Conservation (phyloP, 2,797 vertebrate species). For the Notamacropus eugenii region DNA sequence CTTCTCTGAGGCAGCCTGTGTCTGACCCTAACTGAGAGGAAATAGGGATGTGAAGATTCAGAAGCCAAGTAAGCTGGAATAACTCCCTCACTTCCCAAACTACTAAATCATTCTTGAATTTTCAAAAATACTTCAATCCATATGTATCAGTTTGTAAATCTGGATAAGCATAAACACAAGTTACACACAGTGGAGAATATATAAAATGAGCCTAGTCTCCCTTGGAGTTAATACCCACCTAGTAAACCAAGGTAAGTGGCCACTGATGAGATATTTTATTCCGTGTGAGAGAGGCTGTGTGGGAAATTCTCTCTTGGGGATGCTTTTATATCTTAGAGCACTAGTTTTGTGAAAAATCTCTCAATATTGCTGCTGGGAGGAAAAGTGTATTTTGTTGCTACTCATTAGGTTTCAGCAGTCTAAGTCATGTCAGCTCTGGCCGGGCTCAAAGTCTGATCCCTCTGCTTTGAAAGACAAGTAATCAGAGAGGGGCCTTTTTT, state of each 20-base stretch:
- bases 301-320: slow-evolving; percentile 50
- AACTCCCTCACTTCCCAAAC: slow-evolving; percentile 60
- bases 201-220: slow-evolving; percentile 52
- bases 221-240: slow-evolving; percentile 39
- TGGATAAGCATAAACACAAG: background rate
- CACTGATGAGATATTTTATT: slow-evolving; percentile 21
- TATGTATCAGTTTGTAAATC: background rate
- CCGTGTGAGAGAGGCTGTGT: slow-evolving; percentile 48
- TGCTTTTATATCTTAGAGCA: slow-evolving; percentile 7
- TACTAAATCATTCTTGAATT: slow-evolving; percentile 59
- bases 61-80: slow-evolving; percentile 63
- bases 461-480: background rate
- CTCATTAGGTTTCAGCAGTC: background rate
- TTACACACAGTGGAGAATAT: background rate
- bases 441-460: background rate
- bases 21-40: slow-evolving; percentile 43
- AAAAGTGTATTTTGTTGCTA: slow-evolving; percentile 15
- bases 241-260: slow-evolving; percentile 55
- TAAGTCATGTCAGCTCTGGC: slow-evolving; percentile 27
- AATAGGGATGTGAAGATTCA: slow-evolving; percentile 49
- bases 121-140: slow-evolving; percentile 53
- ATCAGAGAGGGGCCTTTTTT: background rate
- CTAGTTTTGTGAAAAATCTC: slow-evolving; percentile 49
- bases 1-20: background rate
- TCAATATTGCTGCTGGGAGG: slow-evolving; percentile 40